Base-by-base conservation (phyloP, 1,140 invertebrate genomes). In the Cyclargus thomasi region DNA sequence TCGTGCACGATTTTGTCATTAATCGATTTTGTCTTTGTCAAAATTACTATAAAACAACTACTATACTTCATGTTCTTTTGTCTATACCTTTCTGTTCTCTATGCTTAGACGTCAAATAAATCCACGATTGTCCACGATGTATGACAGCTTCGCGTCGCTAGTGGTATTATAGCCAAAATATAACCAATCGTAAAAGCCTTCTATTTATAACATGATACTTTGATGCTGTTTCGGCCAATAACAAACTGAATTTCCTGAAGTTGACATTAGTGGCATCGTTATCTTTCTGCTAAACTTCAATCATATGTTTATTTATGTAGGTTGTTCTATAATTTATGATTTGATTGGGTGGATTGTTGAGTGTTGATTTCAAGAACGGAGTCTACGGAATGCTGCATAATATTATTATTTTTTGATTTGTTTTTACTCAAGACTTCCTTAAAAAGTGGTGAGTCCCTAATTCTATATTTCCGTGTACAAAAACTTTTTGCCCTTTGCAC, bases 231-330 rank as follows among this genome's bases (percentile, higher is more conserved):
- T 47, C 14, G 14, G 3, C 39, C 39, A 47, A 47, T 47, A 16
- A 47, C 14, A 11, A 39, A 47, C 8, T 14, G 39, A 47, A 16
- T 47, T 47, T 47, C 2, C 39, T 11, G 39, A 47, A 47, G 39
- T 8, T 47, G 39, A 47, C 39, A 47, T 39, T 39, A 39, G 36
- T 39, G 8, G 5, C 29, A 29, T 29, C 29, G 29, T 29, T 29
- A 2, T 47, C 39, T 47, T 47, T 14, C 39, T 1, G 14, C 11
- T 14, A 8, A 11, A 14, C 39, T 64, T 67, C 84, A 82, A 88
- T 85, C 82, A 86, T 88, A 88, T 85, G 87, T 90, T 88, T 90
- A 86, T 87, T 85, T 86, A 87, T 88, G 82, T 88, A 88, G 81
- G 80, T 85, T 86, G 73, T 74, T 90, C 85, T 87, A 70, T 88